These are phyloP conservation scores for Sinocyclocheilus anshuiensis DNA, from an alignment of 2,113 vertebrate genomes.

Conservation along the genomic window DNA sequence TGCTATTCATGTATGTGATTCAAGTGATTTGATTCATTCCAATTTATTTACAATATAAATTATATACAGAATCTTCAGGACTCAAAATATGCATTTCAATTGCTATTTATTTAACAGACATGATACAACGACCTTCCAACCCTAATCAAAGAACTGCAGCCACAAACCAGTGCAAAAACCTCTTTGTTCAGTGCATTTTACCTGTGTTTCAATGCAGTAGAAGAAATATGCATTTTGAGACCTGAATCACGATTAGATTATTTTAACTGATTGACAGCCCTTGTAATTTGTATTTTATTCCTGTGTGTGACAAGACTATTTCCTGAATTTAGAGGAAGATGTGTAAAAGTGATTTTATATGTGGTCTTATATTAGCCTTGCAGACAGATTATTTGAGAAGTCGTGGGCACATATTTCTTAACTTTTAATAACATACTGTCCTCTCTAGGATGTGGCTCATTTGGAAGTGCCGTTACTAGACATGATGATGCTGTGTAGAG, in stretches of 20 bases:
- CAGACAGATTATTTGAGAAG: conserved; percentile 13
- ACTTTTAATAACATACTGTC: not conserved
- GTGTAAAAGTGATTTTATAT: conserved; percentile 3
- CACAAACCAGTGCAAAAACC: not conserved
- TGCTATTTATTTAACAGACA: conserved; percentile 1
- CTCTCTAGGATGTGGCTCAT: conserved; percentile 14
- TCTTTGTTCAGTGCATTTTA: not conserved
- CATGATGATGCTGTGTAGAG: conserved; percentile 18
- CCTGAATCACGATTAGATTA: not conserved
- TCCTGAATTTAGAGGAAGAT: not conserved
- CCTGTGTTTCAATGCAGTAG: not conserved
- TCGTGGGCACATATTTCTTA: conserved; percentile 4
- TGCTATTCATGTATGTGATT: not conserved
- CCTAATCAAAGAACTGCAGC: not conserved
- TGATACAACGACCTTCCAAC: not conserved
- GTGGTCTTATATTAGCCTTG: not conserved
- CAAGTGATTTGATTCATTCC: not conserved
- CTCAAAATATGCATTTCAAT: not conserved
- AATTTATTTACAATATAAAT: not conserved
- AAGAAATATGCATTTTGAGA: not conserved
- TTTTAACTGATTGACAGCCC: not conserved
- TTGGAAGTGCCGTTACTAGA: not conserved
- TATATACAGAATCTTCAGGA: not conserved
- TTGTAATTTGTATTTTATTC: not conserved
- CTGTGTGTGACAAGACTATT: not conserved